Base-by-base conservation (phyloP, 2,797 vertebrate species). In the Neostethus bicornis region DNA sequence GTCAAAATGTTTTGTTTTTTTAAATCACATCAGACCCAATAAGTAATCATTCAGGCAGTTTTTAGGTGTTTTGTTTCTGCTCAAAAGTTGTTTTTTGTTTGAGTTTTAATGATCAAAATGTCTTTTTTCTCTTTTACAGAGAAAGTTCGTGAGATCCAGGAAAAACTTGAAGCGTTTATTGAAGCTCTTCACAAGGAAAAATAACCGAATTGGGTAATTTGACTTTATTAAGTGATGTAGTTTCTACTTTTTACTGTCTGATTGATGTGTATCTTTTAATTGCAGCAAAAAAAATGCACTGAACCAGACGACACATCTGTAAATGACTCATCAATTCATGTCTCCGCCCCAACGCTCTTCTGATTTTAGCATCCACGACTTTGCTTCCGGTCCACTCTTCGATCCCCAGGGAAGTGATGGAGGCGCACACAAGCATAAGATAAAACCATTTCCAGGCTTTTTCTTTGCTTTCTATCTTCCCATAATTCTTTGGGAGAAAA, bases 141-240 rank as follows among this genome's bases (percentile, higher is more conserved):
- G 89, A 98, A 97, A 92, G 97, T 99, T 51, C 94, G 96, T 49
- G 97, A 99, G 93, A 99, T 99, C 85, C 97, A 99, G 89, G 97
- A 99, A 89, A 99, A 99, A 91, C 96, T 99, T 88, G 97, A 99
- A 94, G 93, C 92, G 67, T 99, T 99, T 89, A 99, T 99, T 68
- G 97, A 99, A 93, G 95, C 96, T 81, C 96, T 99, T 75, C 97
- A 98, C 90, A 95, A 98, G 81, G 97, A 99, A 76, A 98, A 99
- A 72, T 98, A 93, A 87, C 44, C 62, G 35, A 64, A 66, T 20
- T 52, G 89, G 81, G 89, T 91, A 79, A 50, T 31, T 61, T n/a
- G n/a, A n/a, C n/a, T n/a, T n/a, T n/a, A n/a, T n/a, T n/a, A n/a
- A n/a, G 24, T 34, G 14, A 25, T 17, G 2, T 29, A 31, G 35